Percentiles rank a stretch among this genome's conserved stretches.
Conservation (phyloP, 2,888 invertebrate genomes). For the Seladonia tumulorum region DNA sequence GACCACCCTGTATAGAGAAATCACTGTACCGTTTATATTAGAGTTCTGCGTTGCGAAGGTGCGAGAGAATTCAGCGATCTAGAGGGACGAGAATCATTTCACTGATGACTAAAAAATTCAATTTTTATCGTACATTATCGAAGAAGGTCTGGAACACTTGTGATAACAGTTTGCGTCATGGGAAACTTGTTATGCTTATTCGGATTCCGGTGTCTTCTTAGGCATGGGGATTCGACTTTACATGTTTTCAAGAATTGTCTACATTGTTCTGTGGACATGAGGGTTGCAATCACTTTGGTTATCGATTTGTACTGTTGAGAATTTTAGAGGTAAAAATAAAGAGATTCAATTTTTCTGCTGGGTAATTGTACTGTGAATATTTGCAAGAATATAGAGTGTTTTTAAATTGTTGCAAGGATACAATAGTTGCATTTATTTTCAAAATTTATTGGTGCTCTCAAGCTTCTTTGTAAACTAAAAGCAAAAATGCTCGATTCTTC, state of each 20-base stretch:
- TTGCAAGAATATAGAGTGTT: neutral
- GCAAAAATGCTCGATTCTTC: neutral
- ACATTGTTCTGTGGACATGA: neutral
- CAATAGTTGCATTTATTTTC: neutral
- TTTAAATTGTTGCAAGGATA: neutral
- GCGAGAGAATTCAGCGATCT: neutral
- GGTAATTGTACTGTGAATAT: neutral
- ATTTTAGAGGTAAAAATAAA: neutral
- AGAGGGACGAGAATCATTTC: too few relatives aligned
- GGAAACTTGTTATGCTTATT: too few relatives aligned
- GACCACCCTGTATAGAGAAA: too few relatives aligned
- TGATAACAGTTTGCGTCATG: neutral
- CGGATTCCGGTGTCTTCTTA: neutral
- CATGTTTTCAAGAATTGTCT: neutral
- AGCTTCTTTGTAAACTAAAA: neutral
- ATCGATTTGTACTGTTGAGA: neutral
- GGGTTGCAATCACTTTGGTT: neutral
- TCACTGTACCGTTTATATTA: too few relatives aligned
- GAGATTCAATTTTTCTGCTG: too few relatives aligned
- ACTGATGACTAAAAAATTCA: neutral
- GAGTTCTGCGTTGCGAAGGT: neutral
- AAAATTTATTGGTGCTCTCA: neutral
- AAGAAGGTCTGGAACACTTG: accelerated
- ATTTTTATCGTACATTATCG: neutral
- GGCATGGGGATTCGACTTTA: too few relatives aligned